These are phyloP conservation scores for Fragum fragum DNA, from an alignment of 2,888 invertebrate genomes.

Conservation along the genomic window DNA sequence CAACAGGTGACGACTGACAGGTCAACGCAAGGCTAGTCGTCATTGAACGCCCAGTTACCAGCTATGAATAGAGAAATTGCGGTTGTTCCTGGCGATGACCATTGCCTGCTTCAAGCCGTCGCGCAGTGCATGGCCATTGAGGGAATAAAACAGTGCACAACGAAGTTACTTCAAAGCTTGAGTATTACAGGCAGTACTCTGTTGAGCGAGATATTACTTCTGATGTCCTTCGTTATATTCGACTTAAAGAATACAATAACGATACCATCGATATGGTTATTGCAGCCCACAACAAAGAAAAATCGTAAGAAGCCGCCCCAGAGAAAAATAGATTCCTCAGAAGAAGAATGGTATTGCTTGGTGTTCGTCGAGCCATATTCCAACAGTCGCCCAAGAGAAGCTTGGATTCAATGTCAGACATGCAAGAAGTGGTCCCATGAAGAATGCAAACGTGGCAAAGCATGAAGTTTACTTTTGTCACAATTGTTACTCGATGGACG, in stretches of 20 bases:
- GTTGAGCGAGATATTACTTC: constrained; percentile 38
- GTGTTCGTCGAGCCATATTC: constrained; percentile 42
- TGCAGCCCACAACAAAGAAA: constrained; percentile 20
- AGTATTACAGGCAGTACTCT: constrained; percentile 46
- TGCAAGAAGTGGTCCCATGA: constrained; percentile 45
- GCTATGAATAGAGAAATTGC: constrained; percentile 42
- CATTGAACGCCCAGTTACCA: constrained; percentile 29
- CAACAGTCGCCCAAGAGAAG: constrained; percentile 27
- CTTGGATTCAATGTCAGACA: constrained; percentile 38
- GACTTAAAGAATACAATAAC: constrained; percentile 47
- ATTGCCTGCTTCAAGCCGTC: constrained; percentile 50
- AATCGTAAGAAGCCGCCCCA: constrained; percentile 3
- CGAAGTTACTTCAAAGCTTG: constrained; percentile 35
- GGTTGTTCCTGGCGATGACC: constrained; percentile 43
- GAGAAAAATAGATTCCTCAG: not conserved
- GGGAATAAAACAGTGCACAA: constrained; percentile 36
- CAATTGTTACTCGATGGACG: constrained; percentile 42
- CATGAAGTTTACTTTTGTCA: constrained; percentile 37
- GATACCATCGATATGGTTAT: constrained; percentile 46
- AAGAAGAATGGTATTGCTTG: constrained; percentile 41
- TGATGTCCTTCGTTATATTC: constrained; percentile 46
- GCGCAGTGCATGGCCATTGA: constrained; percentile 35
- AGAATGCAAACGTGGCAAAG: constrained; percentile 37
- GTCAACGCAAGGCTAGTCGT: not conserved
- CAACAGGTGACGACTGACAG: not conserved